A percentile compares a stretch with the other conserved stretches of the same genome.
phyloP scores from a whole-genome alignment of 2,797 vertebrate species.

The Molothrus aeneus region DNA sequence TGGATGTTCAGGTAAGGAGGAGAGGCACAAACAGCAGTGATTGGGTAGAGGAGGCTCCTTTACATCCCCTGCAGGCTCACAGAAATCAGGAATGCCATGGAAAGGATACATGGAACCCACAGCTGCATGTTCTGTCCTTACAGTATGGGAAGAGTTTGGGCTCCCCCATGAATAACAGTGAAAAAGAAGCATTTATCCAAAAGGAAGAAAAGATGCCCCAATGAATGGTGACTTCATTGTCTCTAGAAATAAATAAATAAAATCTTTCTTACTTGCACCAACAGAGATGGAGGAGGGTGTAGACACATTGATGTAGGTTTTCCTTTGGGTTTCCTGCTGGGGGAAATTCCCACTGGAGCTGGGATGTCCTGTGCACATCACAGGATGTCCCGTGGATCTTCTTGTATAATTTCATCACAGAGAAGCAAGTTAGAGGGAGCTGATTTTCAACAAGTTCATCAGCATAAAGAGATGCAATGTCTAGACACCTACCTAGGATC shows the following conservation, averaged over 20 bases:
- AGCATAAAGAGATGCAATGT: neutral
- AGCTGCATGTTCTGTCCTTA: neutral
- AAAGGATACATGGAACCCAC: neutral
- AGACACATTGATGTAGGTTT: neutral
- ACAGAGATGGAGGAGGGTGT: neutral
- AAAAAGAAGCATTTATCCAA: neutral
- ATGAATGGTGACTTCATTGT: accelerated
- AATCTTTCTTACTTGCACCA: neutral
- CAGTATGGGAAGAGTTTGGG: neutral
- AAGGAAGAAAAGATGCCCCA: neutral
- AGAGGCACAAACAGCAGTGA: neutral
- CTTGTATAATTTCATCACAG: neutral
- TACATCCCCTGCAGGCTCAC: neutral
- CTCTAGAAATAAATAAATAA: neutral
- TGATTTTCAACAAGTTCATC: neutral
- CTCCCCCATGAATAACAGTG: too few relatives aligned
- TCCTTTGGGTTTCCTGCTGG: neutral
- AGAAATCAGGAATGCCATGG: neutral
- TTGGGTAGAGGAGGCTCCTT: neutral
- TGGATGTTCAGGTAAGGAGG: neutral
- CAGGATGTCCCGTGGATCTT: neutral
- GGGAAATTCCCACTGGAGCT: neutral
- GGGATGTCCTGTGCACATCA: neutral
- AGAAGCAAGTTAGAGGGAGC: neutral
- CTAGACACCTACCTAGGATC: neutral